Base-by-base conservation (phyloP, 1,140 invertebrate genomes). In the Laupala kohalensis region DNA sequence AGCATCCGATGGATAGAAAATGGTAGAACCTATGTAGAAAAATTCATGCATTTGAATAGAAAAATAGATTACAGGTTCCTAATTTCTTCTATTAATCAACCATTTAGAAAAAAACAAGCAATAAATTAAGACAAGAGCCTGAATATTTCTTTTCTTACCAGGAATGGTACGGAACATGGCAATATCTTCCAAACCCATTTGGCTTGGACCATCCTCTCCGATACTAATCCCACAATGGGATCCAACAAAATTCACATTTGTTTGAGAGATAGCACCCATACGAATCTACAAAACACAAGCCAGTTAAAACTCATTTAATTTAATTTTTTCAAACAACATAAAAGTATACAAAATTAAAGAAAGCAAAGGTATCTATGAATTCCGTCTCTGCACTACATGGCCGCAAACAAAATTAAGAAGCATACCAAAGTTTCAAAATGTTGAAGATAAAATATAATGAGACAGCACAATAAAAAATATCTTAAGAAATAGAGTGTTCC, bases 171-270 rank as follows among this genome's bases (percentile, higher is more conserved):
- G 87, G 87, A 99, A 99, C 86, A 99, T 88, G 0, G 95, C 93
- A 62, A 99, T 81, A 82, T 99, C 98, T 84, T 99, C 98, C 0
- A 99, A 83, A 64, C 94, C 98, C 98, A 99, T 99, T 84, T 99
- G 97, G 68, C 94, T 97, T n/a, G 97, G 97, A 5, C 97, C 97
- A 84, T 99, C 97, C 81, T 98, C 96, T 68, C 95, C 95, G 78
- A 94, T 94, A 75, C 94, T 97, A 27, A 98, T 89, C 71, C 97
- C 97, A 81, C 92, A 95, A 83, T 99, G 97, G 9, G 97, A 98
- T 19, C 90, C 91, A 68, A 88, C 93, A 80, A 98, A 96, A 81
- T 99, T 99, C 2, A 96, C 90, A 81, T 99, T 98, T 0, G 93
- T 94, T 84, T 98, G 95, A 30, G 96, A 99, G 77, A 99, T 97